Evolutionary conservation across 1,140 invertebrate genomes (phyloP), one percentile per base, ranked within the genome.

Genomic region (Brachionus rubens): DNA sequence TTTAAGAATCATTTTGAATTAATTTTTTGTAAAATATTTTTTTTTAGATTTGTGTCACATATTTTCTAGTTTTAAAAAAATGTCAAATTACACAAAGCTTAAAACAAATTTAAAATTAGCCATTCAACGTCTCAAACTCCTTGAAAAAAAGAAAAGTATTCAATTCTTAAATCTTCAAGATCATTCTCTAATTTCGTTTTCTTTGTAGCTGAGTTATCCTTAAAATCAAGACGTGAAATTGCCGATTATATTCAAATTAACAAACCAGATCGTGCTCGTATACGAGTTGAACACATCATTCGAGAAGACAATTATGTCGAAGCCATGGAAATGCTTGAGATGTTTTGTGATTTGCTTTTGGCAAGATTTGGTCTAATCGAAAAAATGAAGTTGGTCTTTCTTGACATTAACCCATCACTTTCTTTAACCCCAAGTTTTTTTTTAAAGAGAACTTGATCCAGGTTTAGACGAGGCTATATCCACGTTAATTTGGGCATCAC

Each of bases 281-380:
- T 99, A 77, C 87, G 95, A 41, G 96, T 99, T 0, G 96, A 99
- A 83, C 92, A 98, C 77, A 99, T 99, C 56, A 97, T 99, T 75
- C 89, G 96, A 26, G 96, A 99, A 87, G 96, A 99, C 86, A 99
- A 99, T 83, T 88, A 98, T 84, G 95, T 99, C 0, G 97, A 99
- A 86, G 96, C 96, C 0, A 96, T 98, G 91, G 97, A 99, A 88
- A 88, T 99, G 48, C 72, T 99, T 2, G 97, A 99, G 87, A 98
- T 98, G 94, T 99, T 96, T 82, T 98, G 96, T 86, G 97, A 99
- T 87, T 85, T 99, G 21, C 83, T 99, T n/a, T 85, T 99, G 16
- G 95, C 96, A 2, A 88, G 96, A 82, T 99, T 98, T 87, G 97
- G 96, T 14, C 86, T 99, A 1, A 90, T 99, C 59, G 92, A 96